Conservation (phyloP, 2,113 vertebrate species). For the Sakesphorus luctuosus region DNA sequence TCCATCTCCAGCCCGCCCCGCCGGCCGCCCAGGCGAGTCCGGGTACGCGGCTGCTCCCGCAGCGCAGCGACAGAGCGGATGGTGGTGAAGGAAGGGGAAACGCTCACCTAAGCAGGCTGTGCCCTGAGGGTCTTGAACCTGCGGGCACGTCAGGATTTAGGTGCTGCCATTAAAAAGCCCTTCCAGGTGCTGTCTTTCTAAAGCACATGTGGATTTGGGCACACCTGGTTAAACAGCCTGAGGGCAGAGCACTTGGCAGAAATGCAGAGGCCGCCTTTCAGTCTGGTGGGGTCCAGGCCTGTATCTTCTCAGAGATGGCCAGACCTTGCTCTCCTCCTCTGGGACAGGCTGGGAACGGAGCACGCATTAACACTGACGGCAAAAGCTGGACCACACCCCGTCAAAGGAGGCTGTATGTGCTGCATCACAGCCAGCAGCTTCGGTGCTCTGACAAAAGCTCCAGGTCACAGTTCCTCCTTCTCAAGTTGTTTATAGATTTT, state of each 20-base stretch:
- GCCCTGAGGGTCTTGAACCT: not conserved
- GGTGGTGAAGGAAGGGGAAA: no score
- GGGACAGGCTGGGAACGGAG: not conserved
- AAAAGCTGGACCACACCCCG: not conserved
- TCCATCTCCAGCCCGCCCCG: not conserved
- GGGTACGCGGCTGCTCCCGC: not conserved
- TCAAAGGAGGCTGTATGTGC: not conserved
- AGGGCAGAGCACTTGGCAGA: not conserved
- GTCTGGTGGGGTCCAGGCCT: not conserved
- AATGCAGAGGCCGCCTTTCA: not conserved
- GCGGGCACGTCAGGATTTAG: not conserved
- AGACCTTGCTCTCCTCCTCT: not conserved
- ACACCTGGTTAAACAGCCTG: not conserved
- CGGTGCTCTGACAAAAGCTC: not conserved
- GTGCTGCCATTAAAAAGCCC: not conserved
- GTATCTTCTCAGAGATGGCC: not conserved
- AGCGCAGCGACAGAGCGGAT: accelerated
- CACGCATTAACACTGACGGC: accelerated
- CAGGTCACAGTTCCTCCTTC: not conserved
- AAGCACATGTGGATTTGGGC: not conserved
- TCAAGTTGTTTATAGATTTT: not conserved
- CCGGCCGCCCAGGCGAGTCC: not conserved
- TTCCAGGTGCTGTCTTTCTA: not conserved
- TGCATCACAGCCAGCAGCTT: not conserved
- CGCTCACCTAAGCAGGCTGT: not conserved